phyloP scores from a whole-genome alignment of 2,113 vertebrate genomes.

The Raja brachyura region DNA sequence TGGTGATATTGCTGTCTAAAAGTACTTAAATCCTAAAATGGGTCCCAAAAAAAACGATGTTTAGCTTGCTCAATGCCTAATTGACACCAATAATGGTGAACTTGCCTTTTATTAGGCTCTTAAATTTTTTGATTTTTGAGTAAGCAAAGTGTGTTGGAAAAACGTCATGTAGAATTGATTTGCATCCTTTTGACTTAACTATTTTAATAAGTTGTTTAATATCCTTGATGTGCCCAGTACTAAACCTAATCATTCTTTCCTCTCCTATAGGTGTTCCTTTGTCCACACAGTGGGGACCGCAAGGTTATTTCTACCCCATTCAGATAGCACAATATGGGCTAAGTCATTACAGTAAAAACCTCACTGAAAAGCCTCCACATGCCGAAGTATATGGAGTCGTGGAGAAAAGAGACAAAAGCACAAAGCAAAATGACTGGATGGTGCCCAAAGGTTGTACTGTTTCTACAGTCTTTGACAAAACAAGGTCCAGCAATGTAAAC shows the following conservation, averaged over 20 bases:
- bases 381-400: constrained; percentile 81
- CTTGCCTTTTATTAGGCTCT: background rate
- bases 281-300: constrained; percentile 96
- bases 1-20: background rate
- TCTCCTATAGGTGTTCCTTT: constrained; percentile 74
- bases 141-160: background rate
- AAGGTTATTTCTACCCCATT: constrained; percentile 98
- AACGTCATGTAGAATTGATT: background rate
- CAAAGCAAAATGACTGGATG: constrained; percentile 58
- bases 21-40: background rate
- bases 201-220: background rate
- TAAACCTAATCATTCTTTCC: constrained; percentile 33
- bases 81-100: background rate
- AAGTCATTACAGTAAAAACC: constrained; percentile 97
- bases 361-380: constrained; percentile 83
- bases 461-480: constrained; percentile 65
- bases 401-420: constrained; percentile 60
- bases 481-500: constrained; percentile 65
- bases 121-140: background rate
- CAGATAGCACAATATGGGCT: constrained; percentile 97
- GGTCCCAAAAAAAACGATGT: background rate
- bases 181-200: background rate
- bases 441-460: constrained; percentile 79
- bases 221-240: no score
- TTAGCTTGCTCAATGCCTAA: background rate